Percentiles rank a stretch among this genome's conserved stretches.
phyloP scores from a whole-genome alignment of 2,113 vertebrate genomes.

The Hydrochoerus hydrochaeris region DNA sequence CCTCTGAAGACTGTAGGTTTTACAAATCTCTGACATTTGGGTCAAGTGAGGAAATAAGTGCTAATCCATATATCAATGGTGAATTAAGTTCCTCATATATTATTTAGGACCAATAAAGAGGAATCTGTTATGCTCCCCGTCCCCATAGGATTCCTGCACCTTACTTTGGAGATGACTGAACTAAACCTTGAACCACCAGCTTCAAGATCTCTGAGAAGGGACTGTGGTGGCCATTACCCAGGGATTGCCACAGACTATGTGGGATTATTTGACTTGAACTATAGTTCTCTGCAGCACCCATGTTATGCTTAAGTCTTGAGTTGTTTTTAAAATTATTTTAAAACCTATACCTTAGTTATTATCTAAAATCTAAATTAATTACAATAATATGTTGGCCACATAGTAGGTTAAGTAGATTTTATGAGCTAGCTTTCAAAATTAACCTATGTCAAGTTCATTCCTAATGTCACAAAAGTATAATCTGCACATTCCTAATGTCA shows the following conservation, averaged over 20 bases:
- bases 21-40: neutral
- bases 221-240: neutral
- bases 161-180: neutral
- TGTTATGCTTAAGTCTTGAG: neutral
- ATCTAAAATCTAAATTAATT: neutral
- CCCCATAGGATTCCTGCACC: neutral
- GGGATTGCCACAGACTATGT: neutral
- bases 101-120: constrained; percentile 19
- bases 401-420: neutral
- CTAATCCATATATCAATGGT: neutral
- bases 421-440: neutral
- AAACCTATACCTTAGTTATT: neutral
- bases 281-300: neutral
- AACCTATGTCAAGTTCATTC: neutral
- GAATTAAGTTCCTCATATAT: neutral
- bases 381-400: neutral
- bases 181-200: neutral
- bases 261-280: neutral
- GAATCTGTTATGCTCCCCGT: neutral
- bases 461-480: neutral
- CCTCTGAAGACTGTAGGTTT: neutral
- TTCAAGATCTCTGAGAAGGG: neutral
- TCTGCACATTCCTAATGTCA: neutral
- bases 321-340: neutral
- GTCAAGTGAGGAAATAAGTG: neutral